A percentile compares a stretch with the other conserved stretches of the same genome.
phyloP scores from a whole-genome alignment of 2,888 invertebrate genomes.

The Drosophila paramelanica region DNA sequence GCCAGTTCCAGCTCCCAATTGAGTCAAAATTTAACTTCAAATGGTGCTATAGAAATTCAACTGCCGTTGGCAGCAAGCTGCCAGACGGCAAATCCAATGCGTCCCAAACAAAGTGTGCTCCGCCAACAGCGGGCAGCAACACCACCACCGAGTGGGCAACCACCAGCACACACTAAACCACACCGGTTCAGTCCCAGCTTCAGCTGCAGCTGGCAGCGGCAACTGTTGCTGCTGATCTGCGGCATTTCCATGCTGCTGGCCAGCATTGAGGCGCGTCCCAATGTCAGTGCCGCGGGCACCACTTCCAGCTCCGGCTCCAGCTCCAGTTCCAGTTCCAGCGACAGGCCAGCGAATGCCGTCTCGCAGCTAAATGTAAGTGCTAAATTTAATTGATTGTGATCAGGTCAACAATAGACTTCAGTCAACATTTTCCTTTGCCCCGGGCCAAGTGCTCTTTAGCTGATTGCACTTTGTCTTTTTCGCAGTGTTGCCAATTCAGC shows the following conservation, averaged over 20 bases:
- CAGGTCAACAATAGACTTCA: neutral
- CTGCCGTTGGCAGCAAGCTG: conserved; percentile 22
- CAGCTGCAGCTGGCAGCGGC: conserved; percentile 37
- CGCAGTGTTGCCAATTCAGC: neutral
- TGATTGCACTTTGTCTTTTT: conserved; percentile 17
- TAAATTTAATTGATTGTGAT: conserved; percentile 29
- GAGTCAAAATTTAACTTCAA: conserved; percentile 27
- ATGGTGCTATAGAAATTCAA: conserved; percentile 71
- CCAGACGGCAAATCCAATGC: conserved; percentile 47
- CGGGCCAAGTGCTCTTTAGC: conserved; percentile 9
- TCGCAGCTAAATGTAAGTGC: conserved; percentile 62
- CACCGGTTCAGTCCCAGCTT: conserved; percentile 5
- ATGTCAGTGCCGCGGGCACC: conserved; percentile 58
- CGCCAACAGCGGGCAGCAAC: conserved; percentile 1
- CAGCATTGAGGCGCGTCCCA: conserved; percentile 83
- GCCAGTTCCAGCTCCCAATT: conserved; percentile 6
- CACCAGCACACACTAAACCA: conserved; percentile 18
- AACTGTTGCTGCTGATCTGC: conserved; percentile 59
- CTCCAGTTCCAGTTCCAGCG: conserved; percentile 23
- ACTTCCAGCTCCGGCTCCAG: conserved; percentile 28
- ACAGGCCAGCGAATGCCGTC: conserved; percentile 38
- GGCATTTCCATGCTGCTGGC: conserved; percentile 74
- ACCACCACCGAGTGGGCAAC: conserved; percentile 52
- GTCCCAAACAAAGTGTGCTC: conserved; percentile 42
- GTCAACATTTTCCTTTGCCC: neutral